Percentiles rank a stretch among this genome's conserved stretches.
These are phyloP conservation scores for Meloidogyne hapla DNA, from an alignment of 1,140 invertebrate species.

Conservation along the genomic window DNA sequence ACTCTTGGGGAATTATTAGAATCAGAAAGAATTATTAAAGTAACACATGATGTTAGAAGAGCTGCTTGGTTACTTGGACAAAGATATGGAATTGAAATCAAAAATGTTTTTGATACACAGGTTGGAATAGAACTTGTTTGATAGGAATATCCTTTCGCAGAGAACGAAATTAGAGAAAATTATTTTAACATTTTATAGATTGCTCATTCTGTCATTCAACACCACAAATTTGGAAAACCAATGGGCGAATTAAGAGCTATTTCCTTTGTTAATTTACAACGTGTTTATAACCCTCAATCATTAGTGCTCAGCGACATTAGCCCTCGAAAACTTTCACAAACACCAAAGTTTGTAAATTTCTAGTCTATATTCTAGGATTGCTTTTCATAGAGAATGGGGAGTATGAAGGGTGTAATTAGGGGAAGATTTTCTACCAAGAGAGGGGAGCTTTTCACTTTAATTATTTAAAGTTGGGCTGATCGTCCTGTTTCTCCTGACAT, in stretches of 20 bases:
- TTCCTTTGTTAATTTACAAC: conserved; percentile 59
- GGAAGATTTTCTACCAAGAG: neutral
- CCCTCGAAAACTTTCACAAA: conserved; percentile 59
- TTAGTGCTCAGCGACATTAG: conserved; percentile 61
- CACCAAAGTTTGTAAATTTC: conserved; percentile 49
- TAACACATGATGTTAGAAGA: conserved; percentile 86
- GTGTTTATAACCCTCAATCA: conserved; percentile 64
- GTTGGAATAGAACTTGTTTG: too few species aligned
- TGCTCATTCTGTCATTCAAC: conserved; percentile 85
- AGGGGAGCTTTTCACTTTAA: neutral
- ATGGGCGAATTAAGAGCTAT: conserved; percentile 67
- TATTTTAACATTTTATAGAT: too few species aligned
- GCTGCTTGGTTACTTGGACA: conserved; percentile 83
- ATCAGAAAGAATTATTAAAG: conserved; percentile 80
- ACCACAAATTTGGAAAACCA: conserved; percentile 83
- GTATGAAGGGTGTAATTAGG: too few species aligned
- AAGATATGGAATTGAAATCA: conserved; percentile 81
- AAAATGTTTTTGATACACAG: conserved; percentile 91
- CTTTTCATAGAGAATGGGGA: too few species aligned
- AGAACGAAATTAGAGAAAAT: too few species aligned
- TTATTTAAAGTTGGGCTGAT: conserved; percentile 50
- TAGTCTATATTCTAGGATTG: too few species aligned
- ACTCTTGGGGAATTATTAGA: conserved; percentile 77
- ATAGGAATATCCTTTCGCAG: too few species aligned
- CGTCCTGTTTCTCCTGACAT: conserved; percentile 58